Conservation (phyloP, 2,888 invertebrate species). For the Diloba caeruleocephala region DNA sequence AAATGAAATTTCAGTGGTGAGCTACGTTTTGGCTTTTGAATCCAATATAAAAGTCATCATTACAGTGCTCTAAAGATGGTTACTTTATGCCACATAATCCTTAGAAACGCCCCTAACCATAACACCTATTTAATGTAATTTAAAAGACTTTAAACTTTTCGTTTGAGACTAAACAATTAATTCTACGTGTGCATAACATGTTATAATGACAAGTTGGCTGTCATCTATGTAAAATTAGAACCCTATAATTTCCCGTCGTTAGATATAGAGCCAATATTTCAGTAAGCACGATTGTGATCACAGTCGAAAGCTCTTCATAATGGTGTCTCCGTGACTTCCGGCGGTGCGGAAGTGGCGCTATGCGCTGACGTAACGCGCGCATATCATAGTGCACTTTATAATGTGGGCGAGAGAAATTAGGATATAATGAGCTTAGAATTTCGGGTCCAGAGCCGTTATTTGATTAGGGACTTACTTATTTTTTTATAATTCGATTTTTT, state of each 20-base stretch:
- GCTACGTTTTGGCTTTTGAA: neutral
- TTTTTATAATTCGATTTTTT: neutral
- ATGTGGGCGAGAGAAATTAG: conserved; percentile 31
- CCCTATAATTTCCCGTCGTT: conserved; percentile 32
- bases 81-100: no score
- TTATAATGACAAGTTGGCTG: conserved; percentile 11
- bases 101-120: no score
- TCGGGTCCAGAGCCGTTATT: no score
- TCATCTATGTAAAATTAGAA: conserved; percentile 13
- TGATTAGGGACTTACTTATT: no score
- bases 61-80: no score
- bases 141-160: no score
- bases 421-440: conserved; percentile 3
- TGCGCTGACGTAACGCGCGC: conserved; percentile 57
- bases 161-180: no score
- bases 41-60: neutral
- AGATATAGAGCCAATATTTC: conserved; percentile 40
- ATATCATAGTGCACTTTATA: conserved; percentile 44
- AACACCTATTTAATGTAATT: no score
- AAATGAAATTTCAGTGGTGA: neutral
- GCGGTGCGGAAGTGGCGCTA: conserved; percentile 53
- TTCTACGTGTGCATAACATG: conserved; percentile 1
- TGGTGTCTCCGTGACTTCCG: conserved; percentile 67
- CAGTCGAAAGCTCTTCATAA: conserved; percentile 61
- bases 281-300: conserved; percentile 55